Percentiles rank a stretch among this genome's conserved stretches.
Conservation (phyloP, 2,113 vertebrate species). For the Ictalurus furcatus region DNA sequence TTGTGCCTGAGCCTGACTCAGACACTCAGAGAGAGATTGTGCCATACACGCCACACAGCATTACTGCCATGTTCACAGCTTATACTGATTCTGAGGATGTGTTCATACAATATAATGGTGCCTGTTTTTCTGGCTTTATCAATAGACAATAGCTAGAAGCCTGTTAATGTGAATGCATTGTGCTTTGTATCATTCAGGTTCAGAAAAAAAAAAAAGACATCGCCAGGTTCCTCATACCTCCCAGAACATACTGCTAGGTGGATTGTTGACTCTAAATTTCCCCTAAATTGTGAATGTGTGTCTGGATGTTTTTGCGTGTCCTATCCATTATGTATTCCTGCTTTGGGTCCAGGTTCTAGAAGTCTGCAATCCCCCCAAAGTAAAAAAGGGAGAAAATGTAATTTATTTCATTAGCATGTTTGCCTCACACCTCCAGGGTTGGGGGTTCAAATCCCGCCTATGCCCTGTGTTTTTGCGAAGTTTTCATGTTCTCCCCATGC, state of each 20-base stretch:
- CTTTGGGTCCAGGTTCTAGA: background rate
- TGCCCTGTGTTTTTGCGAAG: too few relatives aligned
- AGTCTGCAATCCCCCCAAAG: background rate
- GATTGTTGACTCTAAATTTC: background rate
- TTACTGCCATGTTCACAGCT: constrained; percentile 9
- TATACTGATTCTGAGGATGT: background rate
- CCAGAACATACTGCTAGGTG: background rate
- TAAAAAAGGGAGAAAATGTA: background rate
- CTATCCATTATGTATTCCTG: background rate
- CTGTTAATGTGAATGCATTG: background rate
- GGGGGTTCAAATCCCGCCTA: too few relatives aligned
- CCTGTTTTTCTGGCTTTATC: background rate
- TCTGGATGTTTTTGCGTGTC: background rate
- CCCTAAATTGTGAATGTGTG: background rate
- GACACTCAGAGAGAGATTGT: constrained; percentile 15
- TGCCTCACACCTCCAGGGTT: too few relatives aligned
- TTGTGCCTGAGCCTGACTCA: constrained; percentile 27
- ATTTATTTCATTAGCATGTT: too few relatives aligned
- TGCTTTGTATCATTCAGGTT: background rate
- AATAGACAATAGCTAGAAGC: background rate
- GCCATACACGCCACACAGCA: constrained; percentile 5
- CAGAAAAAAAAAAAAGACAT: background rate
- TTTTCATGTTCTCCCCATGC: too few relatives aligned
- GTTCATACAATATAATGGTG: background rate
- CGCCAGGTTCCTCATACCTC: background rate